Evolutionary conservation across 1,140 invertebrate species (phyloP).

Genomic region (Oppia nitens): DNA sequence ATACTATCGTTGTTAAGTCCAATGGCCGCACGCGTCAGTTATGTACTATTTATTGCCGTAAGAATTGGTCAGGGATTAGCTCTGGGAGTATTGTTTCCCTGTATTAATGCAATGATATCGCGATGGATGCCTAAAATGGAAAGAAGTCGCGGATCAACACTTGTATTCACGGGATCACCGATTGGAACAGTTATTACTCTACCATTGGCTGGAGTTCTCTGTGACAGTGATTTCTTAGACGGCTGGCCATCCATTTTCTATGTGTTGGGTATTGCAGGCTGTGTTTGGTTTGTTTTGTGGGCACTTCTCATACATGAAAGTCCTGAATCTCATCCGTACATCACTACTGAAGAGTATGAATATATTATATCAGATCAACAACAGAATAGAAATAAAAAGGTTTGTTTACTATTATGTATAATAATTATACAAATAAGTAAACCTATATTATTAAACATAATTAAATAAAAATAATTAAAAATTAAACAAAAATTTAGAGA

Average conservation of each 20-base stretch:
- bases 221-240: slow-evolving; percentile 10
- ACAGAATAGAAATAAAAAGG: slow-evolving; percentile 17
- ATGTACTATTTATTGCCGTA: slow-evolving; percentile 5
- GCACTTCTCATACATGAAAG: slow-evolving; percentile 10
- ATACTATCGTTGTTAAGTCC: slow-evolving; percentile 14
- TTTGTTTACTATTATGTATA: slow-evolving; percentile 11
- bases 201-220: slow-evolving; percentile 17
- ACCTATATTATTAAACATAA: not conserved
- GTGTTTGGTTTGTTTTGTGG: slow-evolving; percentile 19
- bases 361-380: slow-evolving; percentile 35
- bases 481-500: slow-evolving; percentile 22
- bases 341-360: slow-evolving; percentile 7
- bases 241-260: slow-evolving; percentile 19
- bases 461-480: not conserved
- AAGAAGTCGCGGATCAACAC: slow-evolving; percentile 6
- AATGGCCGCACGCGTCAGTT: slow-evolving; percentile 3
- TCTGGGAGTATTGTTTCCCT: slow-evolving; percentile 27
- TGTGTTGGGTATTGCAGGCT: slow-evolving; percentile 14
- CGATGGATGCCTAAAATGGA: slow-evolving; percentile 21
- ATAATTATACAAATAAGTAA: not conserved
- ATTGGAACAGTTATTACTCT: slow-evolving; percentile 26
- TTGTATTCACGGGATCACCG: slow-evolving; percentile 22
- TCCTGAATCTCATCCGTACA: slow-evolving; percentile 15
- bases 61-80: slow-evolving; percentile 20
- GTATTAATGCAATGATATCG: slow-evolving; percentile 28